Base-by-base conservation (phyloP, 1,140 invertebrate genomes). In the Adoxophyes honmai region DNA sequence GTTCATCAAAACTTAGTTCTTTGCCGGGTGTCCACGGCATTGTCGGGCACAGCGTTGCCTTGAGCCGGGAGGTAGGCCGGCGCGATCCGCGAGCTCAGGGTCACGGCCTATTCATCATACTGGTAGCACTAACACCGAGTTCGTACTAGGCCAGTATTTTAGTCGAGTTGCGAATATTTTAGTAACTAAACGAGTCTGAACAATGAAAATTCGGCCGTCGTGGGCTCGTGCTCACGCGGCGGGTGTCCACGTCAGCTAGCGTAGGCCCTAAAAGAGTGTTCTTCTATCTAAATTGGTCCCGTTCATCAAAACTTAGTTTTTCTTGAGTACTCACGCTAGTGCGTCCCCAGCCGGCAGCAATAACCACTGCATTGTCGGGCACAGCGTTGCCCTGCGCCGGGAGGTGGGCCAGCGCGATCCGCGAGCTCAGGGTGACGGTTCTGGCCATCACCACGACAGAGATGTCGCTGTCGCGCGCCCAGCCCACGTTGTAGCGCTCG, bases 301-400 rank as follows among this genome's bases (percentile, higher is more conserved):
- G n/a, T n/a, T n/a, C n/a, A n/a, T n/a, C n/a, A n/a, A n/a, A n/a
- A n/a, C n/a, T n/a, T n/a, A n/a, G n/a, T n/a, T n/a, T n/a, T n/a
- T n/a, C n/a, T n/a, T n/a, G n/a, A n/a, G 38, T 10, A 68, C 77
- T 62, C 57, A 83, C 80, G 21, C 44, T 64, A 53, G 77, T 83
- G 5, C 38, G 11, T 1, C 80, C 82, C 82, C 82, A 86, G 13
- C 80, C 80, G 1, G 78, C 68, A 15, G 64, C 52, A 0, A 59
- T 60, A 3, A 83, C 70, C 0, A 56, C 37, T 1, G 64, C 35
- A 55, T 74, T 65, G 13, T 71, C 67, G 0, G 75, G 66, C 4
- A 86, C 57, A 3, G 13, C 14, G 0, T 42, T 48, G 1, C 64
- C 64, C 38, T 61, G 65, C 4, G 14, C 33, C 4, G 74, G 70